A percentile compares a stretch with the other conserved stretches of the same genome.
These are phyloP conservation scores for Emmelina monodactyla DNA, from an alignment of 2,888 invertebrate species.

Conservation along the genomic window DNA sequence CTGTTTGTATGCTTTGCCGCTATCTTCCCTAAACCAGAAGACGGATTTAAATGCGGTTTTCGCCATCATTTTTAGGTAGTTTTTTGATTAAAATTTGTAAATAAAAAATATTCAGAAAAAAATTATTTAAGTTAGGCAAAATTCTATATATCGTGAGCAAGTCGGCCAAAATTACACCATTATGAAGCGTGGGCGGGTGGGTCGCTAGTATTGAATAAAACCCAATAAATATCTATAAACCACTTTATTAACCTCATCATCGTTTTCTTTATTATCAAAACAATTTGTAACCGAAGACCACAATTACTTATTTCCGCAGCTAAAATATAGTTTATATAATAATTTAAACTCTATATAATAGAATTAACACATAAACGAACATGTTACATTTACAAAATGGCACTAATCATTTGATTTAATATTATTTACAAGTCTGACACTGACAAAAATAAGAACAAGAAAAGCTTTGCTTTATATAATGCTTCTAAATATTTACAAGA, in stretches of 20 bases:
- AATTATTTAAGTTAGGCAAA: too few species aligned
- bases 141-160: too few species aligned
- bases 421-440: neutral
- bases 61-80: too few species aligned
- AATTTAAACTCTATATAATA: neutral
- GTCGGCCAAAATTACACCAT: too few species aligned
- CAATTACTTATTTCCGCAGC: neutral
- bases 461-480: neutral
- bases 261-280: neutral
- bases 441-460: neutral
- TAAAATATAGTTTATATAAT: too few species aligned
- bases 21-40: too few species aligned
- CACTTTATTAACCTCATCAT: neutral
- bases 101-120: too few species aligned
- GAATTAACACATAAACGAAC: neutral
- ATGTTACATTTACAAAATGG: neutral
- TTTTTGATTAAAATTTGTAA: too few species aligned
- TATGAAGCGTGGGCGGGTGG: too few species aligned
- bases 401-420: neutral
- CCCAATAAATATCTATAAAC: neutral
- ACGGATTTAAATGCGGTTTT: too few species aligned
- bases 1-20: too few species aligned
- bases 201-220: too few species aligned
- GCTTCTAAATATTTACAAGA: neutral
- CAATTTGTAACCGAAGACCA: neutral